phyloP scores from a whole-genome alignment of 2,113 vertebrate genomes.

The Terrapene triunguis region DNA sequence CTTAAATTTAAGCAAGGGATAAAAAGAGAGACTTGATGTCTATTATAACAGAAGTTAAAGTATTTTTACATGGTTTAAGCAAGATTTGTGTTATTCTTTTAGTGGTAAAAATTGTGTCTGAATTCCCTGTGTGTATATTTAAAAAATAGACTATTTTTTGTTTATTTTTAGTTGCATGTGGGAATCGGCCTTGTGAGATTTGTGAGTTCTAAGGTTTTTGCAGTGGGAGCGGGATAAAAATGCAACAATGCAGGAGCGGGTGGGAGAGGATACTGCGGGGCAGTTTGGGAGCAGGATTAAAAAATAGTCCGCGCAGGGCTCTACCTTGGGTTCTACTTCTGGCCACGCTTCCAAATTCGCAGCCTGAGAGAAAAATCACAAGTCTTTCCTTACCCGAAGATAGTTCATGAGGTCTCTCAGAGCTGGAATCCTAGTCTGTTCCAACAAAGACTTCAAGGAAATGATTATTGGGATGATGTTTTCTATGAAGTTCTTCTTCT shows the following conservation, averaged over 20 bases:
- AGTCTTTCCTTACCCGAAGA: conserved; percentile 84
- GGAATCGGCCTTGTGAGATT: background rate
- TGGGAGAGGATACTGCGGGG: background rate
- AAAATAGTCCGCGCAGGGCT: background rate
- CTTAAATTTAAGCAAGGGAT: background rate
- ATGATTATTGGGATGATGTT: conserved; percentile 93
- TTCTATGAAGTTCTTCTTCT: conserved; percentile 94
- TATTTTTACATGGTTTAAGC: background rate
- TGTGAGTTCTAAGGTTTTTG: background rate
- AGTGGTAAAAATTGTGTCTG: background rate
- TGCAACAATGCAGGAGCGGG: background rate
- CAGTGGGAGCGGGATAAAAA: background rate
- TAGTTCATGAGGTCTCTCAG: conserved; percentile 93
- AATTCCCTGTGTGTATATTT: background rate
- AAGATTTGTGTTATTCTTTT: background rate
- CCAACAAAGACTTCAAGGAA: conserved; percentile 89
- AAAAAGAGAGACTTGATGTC: background rate
- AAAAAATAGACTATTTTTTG: background rate
- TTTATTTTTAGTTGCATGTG: background rate
- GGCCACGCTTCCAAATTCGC: background rate
- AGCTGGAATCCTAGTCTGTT: conserved; percentile 89
- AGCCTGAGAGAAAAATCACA: background rate
- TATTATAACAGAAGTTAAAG: background rate
- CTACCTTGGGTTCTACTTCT: background rate
- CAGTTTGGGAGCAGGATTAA: background rate